Evolutionary conservation across 2,888 invertebrate genomes (phyloP).

Genomic region (Crepidodera aurea): DNA sequence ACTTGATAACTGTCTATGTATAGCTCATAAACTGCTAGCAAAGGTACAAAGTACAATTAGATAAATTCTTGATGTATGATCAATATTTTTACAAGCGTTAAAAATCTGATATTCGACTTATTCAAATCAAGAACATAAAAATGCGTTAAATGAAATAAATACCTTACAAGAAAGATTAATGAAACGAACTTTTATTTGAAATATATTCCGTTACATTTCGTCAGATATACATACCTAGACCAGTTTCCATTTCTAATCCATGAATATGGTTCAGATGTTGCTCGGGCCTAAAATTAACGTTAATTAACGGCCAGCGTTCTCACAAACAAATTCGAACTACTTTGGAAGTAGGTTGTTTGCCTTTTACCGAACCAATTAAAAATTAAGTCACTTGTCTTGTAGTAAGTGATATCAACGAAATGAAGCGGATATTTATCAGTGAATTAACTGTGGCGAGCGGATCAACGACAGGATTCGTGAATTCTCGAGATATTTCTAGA

Average conservation of each 20-base stretch:
- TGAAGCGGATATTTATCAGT: conserved; percentile 19
- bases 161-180: not conserved
- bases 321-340: conserved; percentile 25
- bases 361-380: conserved; percentile 33
- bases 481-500: not conserved
- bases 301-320: conserved; percentile 18
- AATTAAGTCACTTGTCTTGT: conserved; percentile 33
- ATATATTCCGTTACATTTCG: not conserved
- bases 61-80: no score
- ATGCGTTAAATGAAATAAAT: not conserved
- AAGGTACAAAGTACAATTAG: no score
- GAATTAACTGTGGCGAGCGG: not conserved
- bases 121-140: no score
- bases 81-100: no score
- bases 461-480: not conserved
- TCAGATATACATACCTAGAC: not conserved
- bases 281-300: conserved; percentile 7
- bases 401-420: conserved; percentile 20
- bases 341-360: conserved; percentile 27
- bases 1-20: no score
- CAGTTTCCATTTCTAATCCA: conserved; percentile 5
- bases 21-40: no score
- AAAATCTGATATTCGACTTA: no score
- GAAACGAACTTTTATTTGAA: not conserved
- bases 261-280: conserved; percentile 5